Conservation (phyloP, 2,797 vertebrate genomes). For the Ctenopoma multispine region DNA sequence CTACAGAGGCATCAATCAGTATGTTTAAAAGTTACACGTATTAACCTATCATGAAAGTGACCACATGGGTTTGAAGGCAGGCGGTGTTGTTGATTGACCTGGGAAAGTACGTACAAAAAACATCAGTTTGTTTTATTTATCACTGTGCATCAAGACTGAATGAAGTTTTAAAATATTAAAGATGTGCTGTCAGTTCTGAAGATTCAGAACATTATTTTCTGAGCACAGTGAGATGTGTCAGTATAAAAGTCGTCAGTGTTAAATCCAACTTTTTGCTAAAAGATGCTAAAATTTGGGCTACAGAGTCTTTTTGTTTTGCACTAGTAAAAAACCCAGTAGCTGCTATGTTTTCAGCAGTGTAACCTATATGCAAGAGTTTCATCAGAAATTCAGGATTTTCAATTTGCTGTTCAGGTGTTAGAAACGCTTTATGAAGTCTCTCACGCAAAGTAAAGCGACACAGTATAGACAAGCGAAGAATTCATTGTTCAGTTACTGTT, state of each 20-base stretch:
- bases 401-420: constrained; percentile 55
- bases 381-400: constrained; percentile 53
- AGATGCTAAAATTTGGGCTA: constrained; percentile 21
- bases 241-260: constrained; percentile 1
- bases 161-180: constrained; percentile 4
- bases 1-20: constrained; percentile 21
- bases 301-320: constrained; percentile 41
- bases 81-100: constrained; percentile 50
- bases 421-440: constrained; percentile 40
- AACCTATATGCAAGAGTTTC: constrained; percentile 60
- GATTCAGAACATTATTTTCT: background rate
- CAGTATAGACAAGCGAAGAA: constrained; percentile 41
- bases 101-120: constrained; percentile 28
- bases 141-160: background rate
- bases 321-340: constrained; percentile 39
- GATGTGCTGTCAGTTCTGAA: background rate
- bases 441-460: constrained; percentile 37
- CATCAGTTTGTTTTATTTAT: constrained; percentile 9
- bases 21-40: constrained; percentile 30
- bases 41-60: constrained; percentile 33
- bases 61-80: constrained; percentile 24
- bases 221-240: background rate
- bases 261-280: constrained; percentile 27
- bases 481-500: constrained; percentile 46
- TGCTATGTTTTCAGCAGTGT: constrained; percentile 29